Percentiles rank a stretch among this genome's conserved stretches.
These are phyloP conservation scores for Copidosoma floridanum DNA, from an alignment of 1,140 invertebrate species.

Conservation along the genomic window DNA sequence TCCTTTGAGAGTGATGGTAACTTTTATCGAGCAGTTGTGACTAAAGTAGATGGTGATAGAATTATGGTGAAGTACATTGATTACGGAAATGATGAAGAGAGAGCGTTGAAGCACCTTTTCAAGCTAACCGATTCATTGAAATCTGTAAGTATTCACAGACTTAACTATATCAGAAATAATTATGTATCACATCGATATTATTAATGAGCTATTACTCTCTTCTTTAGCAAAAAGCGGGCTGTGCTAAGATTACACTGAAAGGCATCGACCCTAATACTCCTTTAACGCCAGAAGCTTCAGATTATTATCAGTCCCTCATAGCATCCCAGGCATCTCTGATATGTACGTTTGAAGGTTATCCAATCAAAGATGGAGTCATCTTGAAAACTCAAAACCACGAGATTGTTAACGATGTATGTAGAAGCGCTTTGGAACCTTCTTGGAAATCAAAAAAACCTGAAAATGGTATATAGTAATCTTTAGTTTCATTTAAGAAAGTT, in stretches of 20 bases:
- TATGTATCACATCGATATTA: neutral
- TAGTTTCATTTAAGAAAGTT: no score
- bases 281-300: slow-evolving; percentile 37
- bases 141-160: slow-evolving; percentile 32
- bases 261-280: slow-evolving; percentile 35
- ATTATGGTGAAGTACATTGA: slow-evolving; percentile 42
- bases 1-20: slow-evolving; percentile 40
- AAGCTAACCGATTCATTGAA: slow-evolving; percentile 38
- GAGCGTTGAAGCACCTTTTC: slow-evolving; percentile 32
- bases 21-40: slow-evolving; percentile 46
- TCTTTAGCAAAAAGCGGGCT: slow-evolving; percentile 27
- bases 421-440: slow-evolving; percentile 34
- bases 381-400: slow-evolving; percentile 31
- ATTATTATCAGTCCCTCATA: slow-evolving; percentile 36
- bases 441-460: slow-evolving; percentile 28
- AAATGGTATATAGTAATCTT: slow-evolving; percentile 32
- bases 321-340: slow-evolving; percentile 31
- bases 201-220: neutral
- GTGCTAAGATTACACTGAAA: slow-evolving; percentile 36
- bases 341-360: slow-evolving; percentile 32
- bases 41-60: slow-evolving; percentile 29
- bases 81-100: slow-evolving; percentile 43
- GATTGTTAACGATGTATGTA: slow-evolving; percentile 41
- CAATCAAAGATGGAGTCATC: slow-evolving; percentile 36
- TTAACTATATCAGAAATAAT: neutral